Conservation (phyloP, 2,113 vertebrate species). For the Pica pica region DNA sequence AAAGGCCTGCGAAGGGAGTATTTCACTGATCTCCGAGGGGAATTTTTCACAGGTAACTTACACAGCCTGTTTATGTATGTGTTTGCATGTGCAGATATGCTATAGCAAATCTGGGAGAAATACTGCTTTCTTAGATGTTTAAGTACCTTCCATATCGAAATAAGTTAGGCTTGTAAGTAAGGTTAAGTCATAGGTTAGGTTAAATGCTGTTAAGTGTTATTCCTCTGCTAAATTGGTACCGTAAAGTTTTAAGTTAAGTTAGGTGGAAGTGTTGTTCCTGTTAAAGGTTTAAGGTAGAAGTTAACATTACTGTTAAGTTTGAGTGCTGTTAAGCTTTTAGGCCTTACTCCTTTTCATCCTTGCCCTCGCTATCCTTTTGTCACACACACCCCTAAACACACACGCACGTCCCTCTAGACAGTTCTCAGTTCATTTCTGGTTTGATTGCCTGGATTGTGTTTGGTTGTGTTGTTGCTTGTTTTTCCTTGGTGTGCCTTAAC, state of each 20-base stretch:
- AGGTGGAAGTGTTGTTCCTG: background rate
- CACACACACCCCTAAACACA: background rate
- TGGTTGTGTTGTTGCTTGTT: background rate
- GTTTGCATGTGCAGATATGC: background rate
- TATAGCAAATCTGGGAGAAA: background rate
- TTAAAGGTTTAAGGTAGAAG: background rate
- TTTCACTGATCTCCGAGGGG: background rate
- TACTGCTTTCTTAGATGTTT: background rate
- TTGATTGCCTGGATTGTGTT: background rate
- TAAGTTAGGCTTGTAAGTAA: too few relatives aligned
- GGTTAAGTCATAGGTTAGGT: background rate
- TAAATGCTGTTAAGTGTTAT: background rate
- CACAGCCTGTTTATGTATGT: background rate
- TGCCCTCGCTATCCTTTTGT: background rate
- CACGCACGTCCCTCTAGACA: too few relatives aligned
- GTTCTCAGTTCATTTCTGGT: accelerated
- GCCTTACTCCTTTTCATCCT: background rate
- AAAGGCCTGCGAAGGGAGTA: background rate
- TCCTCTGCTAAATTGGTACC: background rate
- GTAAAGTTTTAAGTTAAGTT: background rate
- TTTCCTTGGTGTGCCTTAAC: background rate
- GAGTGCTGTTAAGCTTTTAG: background rate
- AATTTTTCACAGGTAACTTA: background rate
- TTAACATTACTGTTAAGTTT: too few relatives aligned
- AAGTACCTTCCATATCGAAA: background rate